Percentiles rank a stretch among this genome's conserved stretches.
These are phyloP conservation scores for Caenorhabditis brenneri DNA, from an alignment of 1,140 invertebrate genomes.

Conservation along the genomic window DNA sequence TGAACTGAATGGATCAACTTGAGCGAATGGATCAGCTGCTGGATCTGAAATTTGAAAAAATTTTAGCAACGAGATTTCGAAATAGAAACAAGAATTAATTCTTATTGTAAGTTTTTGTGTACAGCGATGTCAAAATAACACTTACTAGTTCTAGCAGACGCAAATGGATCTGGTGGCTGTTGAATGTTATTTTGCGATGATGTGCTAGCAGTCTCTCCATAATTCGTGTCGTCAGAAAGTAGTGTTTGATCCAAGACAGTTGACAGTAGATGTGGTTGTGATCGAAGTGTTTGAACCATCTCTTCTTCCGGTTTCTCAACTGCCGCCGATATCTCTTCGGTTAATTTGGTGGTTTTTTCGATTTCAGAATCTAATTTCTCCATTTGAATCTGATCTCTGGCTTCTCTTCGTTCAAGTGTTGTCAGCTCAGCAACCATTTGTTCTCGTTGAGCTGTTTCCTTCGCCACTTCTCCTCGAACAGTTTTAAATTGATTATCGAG, in stretches of 20 bases:
- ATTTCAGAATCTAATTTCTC: background rate
- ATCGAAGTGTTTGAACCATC: background rate
- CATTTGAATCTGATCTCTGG: constrained; percentile 13
- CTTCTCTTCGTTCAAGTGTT: constrained; percentile 10
- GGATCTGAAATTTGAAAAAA: constrained; percentile 37
- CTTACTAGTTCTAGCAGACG: background rate
- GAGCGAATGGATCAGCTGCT: constrained; percentile 44
- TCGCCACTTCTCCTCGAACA: constrained; percentile 15
- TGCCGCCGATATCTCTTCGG: background rate
- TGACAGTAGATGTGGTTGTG: background rate
- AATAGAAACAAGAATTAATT: background rate
- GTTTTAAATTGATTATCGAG: constrained; percentile 33
- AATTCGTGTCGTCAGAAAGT: background rate
- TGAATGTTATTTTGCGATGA: constrained; percentile 36
- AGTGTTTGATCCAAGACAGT: constrained; percentile 10
- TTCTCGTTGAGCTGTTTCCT: background rate
- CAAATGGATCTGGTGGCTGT: constrained; percentile 45
- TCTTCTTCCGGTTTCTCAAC: constrained; percentile 23
- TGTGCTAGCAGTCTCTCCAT: constrained; percentile 10
- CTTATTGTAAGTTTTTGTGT: too few relatives aligned
- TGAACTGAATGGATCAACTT: constrained; percentile 45
- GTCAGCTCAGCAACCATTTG: constrained; percentile 17
- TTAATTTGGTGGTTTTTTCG: background rate
- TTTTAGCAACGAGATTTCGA: too few relatives aligned
- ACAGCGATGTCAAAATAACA: too few relatives aligned